Conservation (phyloP, 2,113 vertebrate genomes). For the Gopherus flavomarginatus region DNA sequence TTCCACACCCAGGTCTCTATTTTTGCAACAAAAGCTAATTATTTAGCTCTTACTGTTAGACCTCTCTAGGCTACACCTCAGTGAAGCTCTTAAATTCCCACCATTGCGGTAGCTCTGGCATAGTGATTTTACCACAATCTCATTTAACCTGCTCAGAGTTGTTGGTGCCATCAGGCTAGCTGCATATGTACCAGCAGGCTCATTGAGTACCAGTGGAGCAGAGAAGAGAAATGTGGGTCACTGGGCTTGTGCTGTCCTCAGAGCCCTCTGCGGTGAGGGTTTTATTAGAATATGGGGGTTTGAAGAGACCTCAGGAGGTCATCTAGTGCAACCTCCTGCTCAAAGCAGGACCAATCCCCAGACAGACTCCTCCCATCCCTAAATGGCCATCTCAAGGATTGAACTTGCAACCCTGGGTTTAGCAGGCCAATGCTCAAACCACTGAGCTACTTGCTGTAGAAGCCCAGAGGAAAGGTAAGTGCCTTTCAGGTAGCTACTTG, state of each 20-base stretch:
- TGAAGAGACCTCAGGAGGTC: no score
- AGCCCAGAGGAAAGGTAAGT: neutral
- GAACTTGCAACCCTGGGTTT: no score
- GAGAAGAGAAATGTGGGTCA: neutral
- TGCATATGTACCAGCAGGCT: neutral
- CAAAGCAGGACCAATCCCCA: no score
- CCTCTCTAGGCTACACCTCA: neutral
- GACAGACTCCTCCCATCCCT: no score
- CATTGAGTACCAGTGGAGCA: neutral
- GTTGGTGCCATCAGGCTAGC: neutral
- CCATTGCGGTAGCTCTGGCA: neutral
- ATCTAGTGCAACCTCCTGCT: no score
- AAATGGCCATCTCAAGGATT: no score
- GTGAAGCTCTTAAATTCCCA: neutral
- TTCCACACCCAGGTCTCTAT: neutral
- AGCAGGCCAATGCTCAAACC: no score
- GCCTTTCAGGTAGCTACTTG: neutral
- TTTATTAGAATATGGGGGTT: no score
- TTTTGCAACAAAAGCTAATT: neutral
- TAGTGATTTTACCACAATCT: constrained; percentile 11
- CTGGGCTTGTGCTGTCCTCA: neutral
- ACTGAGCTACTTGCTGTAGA: neutral
- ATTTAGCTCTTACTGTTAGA: neutral
- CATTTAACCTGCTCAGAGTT: constrained; percentile 5
- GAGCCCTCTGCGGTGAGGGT: neutral